A percentile compares a stretch with the other conserved stretches of the same genome.
phyloP scores from a whole-genome alignment of 1,140 invertebrate species.

The Muscidifurax raptorellus region DNA sequence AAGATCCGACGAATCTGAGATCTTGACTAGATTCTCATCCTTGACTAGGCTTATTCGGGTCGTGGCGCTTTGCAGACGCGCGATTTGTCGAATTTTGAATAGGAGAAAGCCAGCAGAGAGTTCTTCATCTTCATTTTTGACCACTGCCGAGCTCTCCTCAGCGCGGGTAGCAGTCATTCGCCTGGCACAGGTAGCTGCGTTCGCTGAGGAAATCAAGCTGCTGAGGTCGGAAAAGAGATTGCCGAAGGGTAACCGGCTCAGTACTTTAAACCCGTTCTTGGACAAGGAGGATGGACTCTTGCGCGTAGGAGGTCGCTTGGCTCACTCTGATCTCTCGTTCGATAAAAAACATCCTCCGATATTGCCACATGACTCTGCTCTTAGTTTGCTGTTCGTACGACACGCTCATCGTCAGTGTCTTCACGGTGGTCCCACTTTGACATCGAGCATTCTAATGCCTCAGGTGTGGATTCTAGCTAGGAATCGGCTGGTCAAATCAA shows the following conservation, averaged over 20 bases:
- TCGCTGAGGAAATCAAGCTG: background rate
- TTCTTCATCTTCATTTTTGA: background rate
- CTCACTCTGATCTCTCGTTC: background rate
- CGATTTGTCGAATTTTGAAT: too few relatives aligned
- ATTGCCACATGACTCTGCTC: background rate
- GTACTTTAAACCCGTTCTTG: background rate
- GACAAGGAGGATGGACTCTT: background rate
- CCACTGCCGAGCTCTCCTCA: background rate
- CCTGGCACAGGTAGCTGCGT: background rate
- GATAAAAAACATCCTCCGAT: background rate
- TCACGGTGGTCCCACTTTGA: background rate
- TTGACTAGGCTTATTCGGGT: too few relatives aligned
- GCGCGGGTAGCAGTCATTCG: background rate
- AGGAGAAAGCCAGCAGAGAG: background rate
- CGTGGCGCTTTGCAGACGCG: too few relatives aligned
- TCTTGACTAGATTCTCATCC: too few relatives aligned
- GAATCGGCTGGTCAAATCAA: too few relatives aligned
- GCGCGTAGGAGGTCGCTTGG: slow-evolving; percentile 12
- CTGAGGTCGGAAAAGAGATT: background rate
- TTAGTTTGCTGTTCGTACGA: background rate
- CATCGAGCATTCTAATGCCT: background rate
- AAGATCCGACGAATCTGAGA: too few relatives aligned
- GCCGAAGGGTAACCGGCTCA: background rate
- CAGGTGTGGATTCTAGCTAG: too few relatives aligned
- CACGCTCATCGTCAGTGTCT: background rate